Percentiles rank a stretch among this genome's conserved stretches.
Conservation (phyloP, 2,113 vertebrate genomes). For the Peucedramus taeniatus region DNA sequence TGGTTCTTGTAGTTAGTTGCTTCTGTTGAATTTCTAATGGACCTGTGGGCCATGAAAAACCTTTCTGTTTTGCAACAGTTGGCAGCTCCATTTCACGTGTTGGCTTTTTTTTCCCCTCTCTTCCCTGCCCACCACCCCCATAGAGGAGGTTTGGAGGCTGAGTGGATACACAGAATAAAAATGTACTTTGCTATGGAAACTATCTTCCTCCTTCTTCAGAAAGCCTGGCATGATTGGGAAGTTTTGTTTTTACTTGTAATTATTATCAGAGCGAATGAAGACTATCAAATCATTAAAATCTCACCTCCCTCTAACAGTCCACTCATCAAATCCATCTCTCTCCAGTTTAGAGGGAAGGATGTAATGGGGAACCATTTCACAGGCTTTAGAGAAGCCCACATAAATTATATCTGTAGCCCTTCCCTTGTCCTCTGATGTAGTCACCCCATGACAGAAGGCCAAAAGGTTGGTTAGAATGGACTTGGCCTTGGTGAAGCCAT, state of each 20-base stretch:
- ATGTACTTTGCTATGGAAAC: background rate
- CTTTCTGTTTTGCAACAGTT: background rate
- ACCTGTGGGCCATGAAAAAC: slow-evolving; percentile 14
- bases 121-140: background rate
- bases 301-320: background rate
- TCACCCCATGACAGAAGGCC: background rate
- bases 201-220: background rate
- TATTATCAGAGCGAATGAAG: background rate
- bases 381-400: background rate
- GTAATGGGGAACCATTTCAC: rapidly evolving
- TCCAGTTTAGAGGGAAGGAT: background rate
- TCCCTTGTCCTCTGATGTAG: background rate
- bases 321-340: background rate
- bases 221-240: background rate
- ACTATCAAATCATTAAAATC: background rate
- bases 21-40: slow-evolving; percentile 50
- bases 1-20: slow-evolving; percentile 55
- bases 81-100: background rate
- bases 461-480: background rate
- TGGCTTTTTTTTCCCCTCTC: background rate
- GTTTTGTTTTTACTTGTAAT: background rate
- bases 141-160: background rate
- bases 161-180: background rate
- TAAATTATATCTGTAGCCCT: background rate
- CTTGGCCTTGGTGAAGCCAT: background rate